Base-by-base conservation (phyloP, 1,140 invertebrate genomes). In the Drosophila jambulina region DNA sequence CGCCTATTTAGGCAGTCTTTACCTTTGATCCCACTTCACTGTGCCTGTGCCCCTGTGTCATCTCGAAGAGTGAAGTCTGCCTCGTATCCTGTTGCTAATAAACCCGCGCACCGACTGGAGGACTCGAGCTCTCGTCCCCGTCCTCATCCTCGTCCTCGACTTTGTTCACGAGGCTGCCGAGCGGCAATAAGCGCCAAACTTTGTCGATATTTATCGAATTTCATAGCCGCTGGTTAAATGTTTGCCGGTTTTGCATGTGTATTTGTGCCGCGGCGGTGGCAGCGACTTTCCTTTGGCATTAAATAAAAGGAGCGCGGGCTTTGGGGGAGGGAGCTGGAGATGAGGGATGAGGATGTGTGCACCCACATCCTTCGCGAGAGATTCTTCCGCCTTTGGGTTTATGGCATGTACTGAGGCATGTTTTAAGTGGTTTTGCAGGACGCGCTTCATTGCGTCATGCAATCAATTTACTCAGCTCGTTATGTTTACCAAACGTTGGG, bases 351-450 rank as follows among this genome's bases (percentile, higher is more conserved):
- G 69, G 43, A 32, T 58, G 51, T 53, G 70, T 72, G 68, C 45
- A n/a, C 34, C 53, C 75, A 61, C 75, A 78, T 75, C 58, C 54
- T 43, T 60, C 46, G 64, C 56, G 68, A 32, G 25, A 49, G 43
- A 62, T 53, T 68, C 58, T 75, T 88, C 78, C 78, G 74, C 81
- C 49, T 58, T 81, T 70, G 67, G 80, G 85, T 88, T 91, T 91
- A 91, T 91, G 79, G 82, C 84, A 85, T 91, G 82, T 91, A 86
- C 86, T 86, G 90, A 83, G 90, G 82, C 90, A 91, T 91, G 90
- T 91, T 91, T 91, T 91, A 91, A 91, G 90, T 91, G 90, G 91
- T 91, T 91, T 91, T 91, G 91, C 90, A 91, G 90, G 90, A 91
- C 85, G 85, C 90, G 90, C 90, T 91, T 91, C 90, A 91, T 91